Evolutionary conservation across 2,797 vertebrate genomes (phyloP).

Genomic region (Toxotes lorentzi): DNA sequence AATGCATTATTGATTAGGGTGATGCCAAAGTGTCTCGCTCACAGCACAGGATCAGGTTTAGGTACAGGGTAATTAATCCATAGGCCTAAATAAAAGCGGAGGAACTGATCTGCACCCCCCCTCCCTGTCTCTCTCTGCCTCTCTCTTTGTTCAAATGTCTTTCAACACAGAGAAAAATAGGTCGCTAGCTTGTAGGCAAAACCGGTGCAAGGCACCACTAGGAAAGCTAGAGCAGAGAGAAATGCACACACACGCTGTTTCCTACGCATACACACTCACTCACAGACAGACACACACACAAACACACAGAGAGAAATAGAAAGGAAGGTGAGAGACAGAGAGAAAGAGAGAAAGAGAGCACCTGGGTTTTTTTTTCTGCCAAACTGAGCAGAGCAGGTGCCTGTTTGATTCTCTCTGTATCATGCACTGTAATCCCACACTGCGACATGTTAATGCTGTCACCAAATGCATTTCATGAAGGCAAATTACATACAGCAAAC

Average conservation of each 20-base stretch:
- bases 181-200: constrained; percentile 79
- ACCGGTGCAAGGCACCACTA: constrained; percentile 60
- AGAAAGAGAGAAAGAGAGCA: constrained; percentile 47
- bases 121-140: constrained; percentile 15
- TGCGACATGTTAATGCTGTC: not conserved
- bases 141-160: constrained; percentile 64
- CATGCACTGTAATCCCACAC: constrained; percentile 50
- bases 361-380: constrained; percentile 54
- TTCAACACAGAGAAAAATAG: constrained; percentile 79
- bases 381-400: constrained; percentile 65
- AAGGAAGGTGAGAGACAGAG: constrained; percentile 34
- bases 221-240: constrained; percentile 58
- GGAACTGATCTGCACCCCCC: constrained; percentile 69
- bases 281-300: constrained; percentile 16
- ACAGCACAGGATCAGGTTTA: constrained; percentile 82
- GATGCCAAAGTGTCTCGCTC: constrained; percentile 84
- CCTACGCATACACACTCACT: constrained; percentile 35
- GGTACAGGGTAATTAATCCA: constrained; percentile 87
- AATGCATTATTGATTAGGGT: constrained; percentile 88
- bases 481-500: not conserved
- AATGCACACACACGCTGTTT: constrained; percentile 34
- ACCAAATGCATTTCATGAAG: constrained; percentile 13
- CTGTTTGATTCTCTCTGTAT: constrained; percentile 40
- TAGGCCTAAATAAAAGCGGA: constrained; percentile 77
- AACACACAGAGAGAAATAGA: constrained; percentile 9